A percentile compares a stretch with the other conserved stretches of the same genome.
Evolutionary conservation across 2,888 invertebrate genomes (phyloP).

Genomic region (Conus canariensis): DNA sequence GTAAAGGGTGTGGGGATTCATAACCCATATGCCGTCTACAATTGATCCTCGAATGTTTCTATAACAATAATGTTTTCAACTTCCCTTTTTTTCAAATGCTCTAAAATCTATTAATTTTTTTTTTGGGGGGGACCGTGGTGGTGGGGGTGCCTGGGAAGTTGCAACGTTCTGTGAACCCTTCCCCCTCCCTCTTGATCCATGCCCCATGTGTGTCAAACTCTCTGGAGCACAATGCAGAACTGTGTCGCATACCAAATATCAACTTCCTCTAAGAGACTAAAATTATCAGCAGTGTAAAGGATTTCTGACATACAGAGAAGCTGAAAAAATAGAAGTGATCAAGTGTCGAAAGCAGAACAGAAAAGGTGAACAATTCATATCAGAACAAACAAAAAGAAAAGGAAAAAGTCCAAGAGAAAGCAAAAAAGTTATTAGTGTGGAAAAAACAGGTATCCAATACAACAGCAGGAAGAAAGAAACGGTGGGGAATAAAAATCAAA

Average conservation of each 20-base stretch:
- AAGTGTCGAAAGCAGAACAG: not conserved
- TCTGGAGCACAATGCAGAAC: not conserved
- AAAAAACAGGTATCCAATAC: not conserved
- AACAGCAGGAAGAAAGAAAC: not conserved
- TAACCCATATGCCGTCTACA: no score
- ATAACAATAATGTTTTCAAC: no score
- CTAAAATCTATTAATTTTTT: no score
- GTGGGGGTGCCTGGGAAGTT: no score
- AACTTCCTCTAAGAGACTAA: not conserved
- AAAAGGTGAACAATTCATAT: not conserved
- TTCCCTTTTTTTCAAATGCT: no score
- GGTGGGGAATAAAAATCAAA: not conserved
- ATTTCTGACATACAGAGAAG: not conserved
- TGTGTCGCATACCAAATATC: not conserved
- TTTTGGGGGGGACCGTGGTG: no score
- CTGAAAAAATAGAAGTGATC: not conserved
- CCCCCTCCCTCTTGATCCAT: no score
- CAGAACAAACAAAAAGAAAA: not conserved
- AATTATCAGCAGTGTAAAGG: not conserved
- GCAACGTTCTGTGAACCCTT: no score
- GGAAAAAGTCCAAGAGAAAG: not conserved
- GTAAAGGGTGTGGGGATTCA: no score
- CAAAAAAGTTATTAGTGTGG: not conserved
- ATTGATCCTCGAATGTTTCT: no score
- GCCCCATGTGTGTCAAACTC: no score